Evolutionary conservation across 1,140 invertebrate genomes (phyloP), one percentile per base, ranked within the genome.

Genomic region (Eumaeus atala): DNA sequence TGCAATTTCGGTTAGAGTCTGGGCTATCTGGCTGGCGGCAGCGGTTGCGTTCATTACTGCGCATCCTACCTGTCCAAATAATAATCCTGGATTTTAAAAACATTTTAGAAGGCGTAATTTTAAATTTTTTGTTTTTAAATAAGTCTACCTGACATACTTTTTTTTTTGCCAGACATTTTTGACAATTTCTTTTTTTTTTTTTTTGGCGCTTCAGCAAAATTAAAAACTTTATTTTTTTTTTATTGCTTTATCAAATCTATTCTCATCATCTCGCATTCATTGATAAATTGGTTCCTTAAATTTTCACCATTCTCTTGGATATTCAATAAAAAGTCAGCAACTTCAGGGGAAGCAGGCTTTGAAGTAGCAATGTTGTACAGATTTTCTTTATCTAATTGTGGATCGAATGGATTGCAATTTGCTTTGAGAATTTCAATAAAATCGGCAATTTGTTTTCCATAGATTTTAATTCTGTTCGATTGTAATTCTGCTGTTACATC

Each of bases 331-430:
- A 51, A 51, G 6, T 51, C 50, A 38, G 50, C 14, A 18, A 51
- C 16, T 55, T 33, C 14, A 8, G 18, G 21, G 38, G 56, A 34
- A 35, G 40, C 56, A 44, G 48, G 28, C n/a, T 50, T 36, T 16
- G 36, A 28, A 51, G 37, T 64, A 47, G 34, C 42, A 14, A 60
- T 64, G n/a, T 64, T 64, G 40, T 54, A 64, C 9, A 60, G 47
- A 59, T 60, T 60, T 50, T 64, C 59, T 66, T 68, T 60, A 42
- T 66, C 34, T 58, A 72, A 50, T 56, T 59, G 16, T 17, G 51
- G 44, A 8, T 51, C 34, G 58, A 72, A 74, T 51, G 63, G 70
- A 67, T 74, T 72, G 10, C 38, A 12, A 58, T 59, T 59, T 56
- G 33, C 54, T 48, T 67, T 44, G 17, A 68, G 52, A 40, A 58